phyloP scores from a whole-genome alignment of 1,140 invertebrate species.

The Cotesia typhae region DNA sequence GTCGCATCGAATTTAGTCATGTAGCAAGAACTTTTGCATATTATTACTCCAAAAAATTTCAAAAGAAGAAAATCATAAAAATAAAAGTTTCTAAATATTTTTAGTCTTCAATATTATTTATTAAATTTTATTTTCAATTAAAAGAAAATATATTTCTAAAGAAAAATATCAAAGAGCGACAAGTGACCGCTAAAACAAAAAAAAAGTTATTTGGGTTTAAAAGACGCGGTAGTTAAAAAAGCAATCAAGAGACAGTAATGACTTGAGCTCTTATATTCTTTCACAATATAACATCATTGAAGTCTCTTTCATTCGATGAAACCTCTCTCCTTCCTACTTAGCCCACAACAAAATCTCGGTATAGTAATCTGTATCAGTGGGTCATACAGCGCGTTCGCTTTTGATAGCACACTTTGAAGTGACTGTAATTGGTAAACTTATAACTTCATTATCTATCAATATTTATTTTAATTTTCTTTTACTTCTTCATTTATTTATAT shows the following conservation, averaged over 20 bases:
- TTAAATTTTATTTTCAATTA: too few relatives aligned
- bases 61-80: too few relatives aligned
- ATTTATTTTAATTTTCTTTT: slow-evolving; percentile 18
- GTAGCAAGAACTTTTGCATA: too few relatives aligned
- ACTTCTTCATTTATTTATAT: not conserved
- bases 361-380: slow-evolving; percentile 57
- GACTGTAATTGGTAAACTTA: not conserved
- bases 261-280: slow-evolving; percentile 16
- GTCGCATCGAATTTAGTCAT: too few relatives aligned
- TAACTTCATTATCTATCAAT: slow-evolving; percentile 29
- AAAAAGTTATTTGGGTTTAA: too few relatives aligned
- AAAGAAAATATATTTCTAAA: too few relatives aligned
- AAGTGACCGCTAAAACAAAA: too few relatives aligned
- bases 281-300: slow-evolving; percentile 3
- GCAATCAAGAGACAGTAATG: not conserved
- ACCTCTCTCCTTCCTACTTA: not conserved
- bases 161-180: too few relatives aligned
- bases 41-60: too few relatives aligned
- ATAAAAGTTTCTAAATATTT: too few relatives aligned
- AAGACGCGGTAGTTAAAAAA: not conserved
- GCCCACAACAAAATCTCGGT: slow-evolving; percentile 12
- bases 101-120: too few relatives aligned
- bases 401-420: slow-evolving; percentile 52
- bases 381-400: slow-evolving; percentile 55
- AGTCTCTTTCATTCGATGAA: not conserved